phyloP scores from a whole-genome alignment of 1,140 invertebrate genomes.

The Trichonephila clavata region DNA sequence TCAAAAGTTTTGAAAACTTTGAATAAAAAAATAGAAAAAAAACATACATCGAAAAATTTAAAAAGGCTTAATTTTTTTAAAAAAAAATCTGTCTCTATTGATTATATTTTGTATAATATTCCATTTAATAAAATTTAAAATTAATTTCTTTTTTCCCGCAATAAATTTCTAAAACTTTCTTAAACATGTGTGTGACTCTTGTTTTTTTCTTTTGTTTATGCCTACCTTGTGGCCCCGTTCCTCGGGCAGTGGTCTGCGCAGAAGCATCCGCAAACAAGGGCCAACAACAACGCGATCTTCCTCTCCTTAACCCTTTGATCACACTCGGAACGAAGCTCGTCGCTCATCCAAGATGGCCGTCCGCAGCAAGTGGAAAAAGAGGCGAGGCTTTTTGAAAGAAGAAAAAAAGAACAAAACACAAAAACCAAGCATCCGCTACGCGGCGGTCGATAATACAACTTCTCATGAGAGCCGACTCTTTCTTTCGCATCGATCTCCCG shows the following conservation, averaged over 20 bases:
- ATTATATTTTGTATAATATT: no score
- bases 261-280: constrained; percentile 31
- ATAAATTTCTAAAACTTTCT: not conserved
- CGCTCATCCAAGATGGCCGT: constrained; percentile 75
- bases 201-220: constrained; percentile 39
- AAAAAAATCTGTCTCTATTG: no score
- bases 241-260: constrained; percentile 32
- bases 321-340: constrained; percentile 53
- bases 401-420: constrained; percentile 70
- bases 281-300: constrained; percentile 63
- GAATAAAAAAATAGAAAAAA: not conserved
- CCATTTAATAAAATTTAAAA: no score
- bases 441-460: constrained; percentile 69
- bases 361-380: constrained; percentile 73
- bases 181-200: constrained; percentile 6
- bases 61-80: not conserved
- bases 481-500: constrained; percentile 60
- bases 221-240: constrained; percentile 14
- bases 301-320: constrained; percentile 73
- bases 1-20: not conserved
- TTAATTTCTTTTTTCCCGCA: not conserved
- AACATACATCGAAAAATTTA: not conserved
- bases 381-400: constrained; percentile 75
- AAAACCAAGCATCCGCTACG: constrained; percentile 63
- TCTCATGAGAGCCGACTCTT: constrained; percentile 62